Evolutionary conservation across 2,888 invertebrate genomes (phyloP), one percentile per base, ranked within the genome.

Genomic region (Drosophila paranaensis): DNA sequence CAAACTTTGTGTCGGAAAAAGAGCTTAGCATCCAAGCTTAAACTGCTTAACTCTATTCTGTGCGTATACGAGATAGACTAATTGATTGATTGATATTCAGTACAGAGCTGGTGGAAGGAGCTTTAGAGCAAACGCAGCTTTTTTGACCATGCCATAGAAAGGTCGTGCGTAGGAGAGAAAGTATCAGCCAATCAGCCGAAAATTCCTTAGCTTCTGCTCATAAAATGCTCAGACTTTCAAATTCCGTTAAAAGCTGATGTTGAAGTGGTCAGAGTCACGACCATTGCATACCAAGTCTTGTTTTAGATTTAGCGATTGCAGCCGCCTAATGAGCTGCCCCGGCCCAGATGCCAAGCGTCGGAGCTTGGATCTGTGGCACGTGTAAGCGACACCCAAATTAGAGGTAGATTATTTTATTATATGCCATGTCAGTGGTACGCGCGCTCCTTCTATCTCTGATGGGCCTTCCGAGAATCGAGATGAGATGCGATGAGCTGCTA

Each of bases 361-460:
- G 71, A 60, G 67, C 56, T 37, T 57, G 62, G 70, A 71, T 63
- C 72, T 55, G 51, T 79, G 88, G 86, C 88, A 79, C 80, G 85
- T 82, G 91, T 87, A 91, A 91, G 79, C 80, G 90, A 91, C 88
- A 88, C 89, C 89, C 91, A 90, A 90, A 91, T 91, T 91, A 91
- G 87, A 81, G 82, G 78, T 71, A 85, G 86, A 91, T 91, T 90
- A 91, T 91, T 90, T 91, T 86, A 91, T 91, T 90, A 82, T 56
- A 71, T 74, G 64, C n/a, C 67, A 66, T 67, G 74, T 72, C 74
- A 68, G 67, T 14, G 55, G 62, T 48, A 53, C 25, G 43, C 30
- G 51, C 63, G n/a, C 50, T 30, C 53, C 61, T 55, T 48, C 68
- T 67, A 79, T 63, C 71, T 56, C 74, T 65, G 74, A 82, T 83